Percentiles rank a stretch among this genome's conserved stretches.
phyloP scores from a whole-genome alignment of 2,888 invertebrate species.

The Noctua janthe region DNA sequence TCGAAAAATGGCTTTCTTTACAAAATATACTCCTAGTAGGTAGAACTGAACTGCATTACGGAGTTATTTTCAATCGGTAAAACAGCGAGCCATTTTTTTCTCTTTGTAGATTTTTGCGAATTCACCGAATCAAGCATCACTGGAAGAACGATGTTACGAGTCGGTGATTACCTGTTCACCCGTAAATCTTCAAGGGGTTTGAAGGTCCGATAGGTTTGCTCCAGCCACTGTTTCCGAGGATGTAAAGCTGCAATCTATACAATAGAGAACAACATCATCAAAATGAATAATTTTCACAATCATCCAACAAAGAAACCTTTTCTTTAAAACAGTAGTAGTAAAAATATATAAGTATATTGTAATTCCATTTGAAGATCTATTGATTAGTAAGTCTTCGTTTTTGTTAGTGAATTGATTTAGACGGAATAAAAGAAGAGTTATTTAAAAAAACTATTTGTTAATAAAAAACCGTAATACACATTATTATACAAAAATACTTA shows the following conservation, averaged over 20 bases:
- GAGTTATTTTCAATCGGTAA: no score
- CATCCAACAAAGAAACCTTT: conserved; percentile 56
- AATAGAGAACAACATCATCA: conserved; percentile 58
- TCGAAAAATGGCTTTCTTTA: no score
- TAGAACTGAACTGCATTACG: no score
- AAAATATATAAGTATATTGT: background rate
- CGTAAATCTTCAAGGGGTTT: conserved; percentile 41
- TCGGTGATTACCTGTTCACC: background rate
- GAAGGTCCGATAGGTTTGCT: conserved; percentile 70
- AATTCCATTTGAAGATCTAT: background rate
- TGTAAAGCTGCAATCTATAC: conserved; percentile 71
- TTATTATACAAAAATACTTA: no score
- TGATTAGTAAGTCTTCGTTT: background rate
- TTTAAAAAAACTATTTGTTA: no score
- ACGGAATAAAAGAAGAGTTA: no score
- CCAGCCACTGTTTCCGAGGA: conserved; percentile 67
- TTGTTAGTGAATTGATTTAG: background rate
- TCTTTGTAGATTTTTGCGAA: no score
- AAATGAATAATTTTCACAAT: conserved; percentile 64
- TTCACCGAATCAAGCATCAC: no score
- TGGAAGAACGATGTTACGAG: background rate
- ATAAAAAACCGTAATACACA: no score
- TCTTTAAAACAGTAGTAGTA: conserved; percentile 1
- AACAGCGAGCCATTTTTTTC: no score
- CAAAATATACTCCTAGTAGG: no score